These are phyloP conservation scores for Eidolon dupreanum DNA, from an alignment of 2,797 vertebrate genomes.

Conservation along the genomic window DNA sequence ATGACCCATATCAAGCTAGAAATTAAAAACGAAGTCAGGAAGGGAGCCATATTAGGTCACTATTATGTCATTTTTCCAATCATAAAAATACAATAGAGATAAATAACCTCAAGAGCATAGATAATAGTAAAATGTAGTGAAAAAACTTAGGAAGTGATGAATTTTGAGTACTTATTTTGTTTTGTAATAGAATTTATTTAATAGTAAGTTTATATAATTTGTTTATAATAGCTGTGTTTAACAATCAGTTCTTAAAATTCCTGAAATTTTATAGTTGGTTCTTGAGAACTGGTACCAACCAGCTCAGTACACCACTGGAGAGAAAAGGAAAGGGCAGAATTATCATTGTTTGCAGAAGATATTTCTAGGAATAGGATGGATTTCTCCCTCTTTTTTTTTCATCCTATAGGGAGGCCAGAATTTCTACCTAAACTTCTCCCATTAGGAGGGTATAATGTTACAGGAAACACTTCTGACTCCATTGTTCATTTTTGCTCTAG, in stretches of 20 bases:
- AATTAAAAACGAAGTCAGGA: neutral
- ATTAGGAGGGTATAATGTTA: neutral
- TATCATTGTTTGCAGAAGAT: neutral
- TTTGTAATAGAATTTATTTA: neutral
- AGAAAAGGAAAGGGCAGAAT: neutral
- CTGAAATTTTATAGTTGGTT: neutral
- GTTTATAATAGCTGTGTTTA: neutral
- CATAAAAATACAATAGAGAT: neutral
- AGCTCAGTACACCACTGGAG: neutral
- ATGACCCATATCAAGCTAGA: neutral
- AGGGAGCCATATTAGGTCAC: neutral
- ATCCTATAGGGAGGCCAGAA: neutral
- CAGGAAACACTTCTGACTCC: neutral
- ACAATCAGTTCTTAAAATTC: neutral
- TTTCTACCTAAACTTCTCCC: neutral
- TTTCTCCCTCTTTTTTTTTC: neutral
- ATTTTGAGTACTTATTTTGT: neutral
- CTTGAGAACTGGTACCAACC: neutral
- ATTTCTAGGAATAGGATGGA: neutral
- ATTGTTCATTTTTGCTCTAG: neutral
- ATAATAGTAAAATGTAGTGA: neutral
- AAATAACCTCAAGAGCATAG: neutral
- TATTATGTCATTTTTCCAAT: neutral
- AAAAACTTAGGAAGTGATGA: neutral
- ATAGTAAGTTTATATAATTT: neutral